These are phyloP conservation scores for Nephrotoma flavescens DNA, from an alignment of 2,888 invertebrate genomes.

Conservation along the genomic window DNA sequence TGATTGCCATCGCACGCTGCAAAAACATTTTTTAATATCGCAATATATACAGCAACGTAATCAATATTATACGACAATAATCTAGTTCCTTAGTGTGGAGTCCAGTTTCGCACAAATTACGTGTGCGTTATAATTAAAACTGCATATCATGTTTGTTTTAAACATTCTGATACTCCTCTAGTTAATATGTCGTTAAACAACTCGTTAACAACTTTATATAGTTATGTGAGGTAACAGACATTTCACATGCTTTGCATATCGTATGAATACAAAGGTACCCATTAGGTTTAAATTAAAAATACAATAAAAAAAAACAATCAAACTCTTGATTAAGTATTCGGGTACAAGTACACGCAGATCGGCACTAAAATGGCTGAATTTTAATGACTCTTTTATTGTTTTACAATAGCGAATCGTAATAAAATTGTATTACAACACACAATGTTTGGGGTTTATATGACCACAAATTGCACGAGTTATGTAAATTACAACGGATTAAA, in stretches of 20 bases:
- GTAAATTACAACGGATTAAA: too few relatives aligned
- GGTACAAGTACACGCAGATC: background rate
- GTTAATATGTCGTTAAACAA: background rate
- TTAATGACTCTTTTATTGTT: background rate
- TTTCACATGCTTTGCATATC: background rate
- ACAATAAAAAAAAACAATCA: background rate
- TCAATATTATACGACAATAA: background rate
- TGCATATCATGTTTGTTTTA: background rate
- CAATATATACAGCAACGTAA: background rate
- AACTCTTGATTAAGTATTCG: background rate
- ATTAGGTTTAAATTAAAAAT: background rate
- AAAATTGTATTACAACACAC: background rate
- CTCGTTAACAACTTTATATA: background rate
- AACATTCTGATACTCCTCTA: background rate
- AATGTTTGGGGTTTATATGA: background rate
- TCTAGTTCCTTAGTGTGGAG: background rate
- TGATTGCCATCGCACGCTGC: background rate
- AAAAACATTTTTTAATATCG: background rate
- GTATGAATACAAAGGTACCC: background rate
- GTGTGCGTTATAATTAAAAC: background rate
- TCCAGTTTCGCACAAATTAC: background rate
- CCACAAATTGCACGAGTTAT: too few relatives aligned
- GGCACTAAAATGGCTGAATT: background rate
- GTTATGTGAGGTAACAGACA: background rate
- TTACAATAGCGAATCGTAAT: background rate